Conservation (phyloP, 2,888 invertebrate species). For the Polymixis flavicincta region DNA sequence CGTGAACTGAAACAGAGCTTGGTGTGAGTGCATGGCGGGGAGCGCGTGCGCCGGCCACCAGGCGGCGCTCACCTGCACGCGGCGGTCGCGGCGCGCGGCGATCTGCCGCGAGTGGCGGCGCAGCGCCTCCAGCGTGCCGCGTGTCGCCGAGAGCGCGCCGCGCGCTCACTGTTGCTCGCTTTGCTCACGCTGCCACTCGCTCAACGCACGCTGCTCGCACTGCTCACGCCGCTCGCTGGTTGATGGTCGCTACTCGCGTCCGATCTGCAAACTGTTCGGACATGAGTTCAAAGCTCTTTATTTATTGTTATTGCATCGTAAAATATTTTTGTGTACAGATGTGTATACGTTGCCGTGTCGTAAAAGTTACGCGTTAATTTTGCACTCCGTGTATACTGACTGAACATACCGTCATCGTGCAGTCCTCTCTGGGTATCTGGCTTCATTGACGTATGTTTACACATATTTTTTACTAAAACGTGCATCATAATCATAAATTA, state of each 20-base stretch:
- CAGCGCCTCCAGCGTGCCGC: constrained; percentile 93
- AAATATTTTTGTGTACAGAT: constrained; percentile 66
- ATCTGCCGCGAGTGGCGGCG: constrained; percentile 96
- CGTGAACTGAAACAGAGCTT: constrained; percentile 85
- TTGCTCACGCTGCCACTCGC: constrained; percentile 39
- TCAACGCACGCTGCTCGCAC: constrained; percentile 22
- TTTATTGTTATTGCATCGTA: constrained; percentile 77
- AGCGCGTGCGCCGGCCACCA: constrained; percentile 69
- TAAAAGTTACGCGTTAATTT: constrained; percentile 65
- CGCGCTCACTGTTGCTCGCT: constrained; percentile 38
- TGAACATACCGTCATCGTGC: constrained; percentile 19
- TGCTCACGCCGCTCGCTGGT: constrained; percentile 16
- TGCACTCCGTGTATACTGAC: constrained; percentile 44
- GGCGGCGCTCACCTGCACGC: constrained; percentile 93
- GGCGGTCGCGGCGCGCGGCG: constrained; percentile 93
- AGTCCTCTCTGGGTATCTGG: constrained; percentile 43
- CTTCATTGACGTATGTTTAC: constrained; percentile 49
- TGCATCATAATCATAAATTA: constrained; percentile 37
- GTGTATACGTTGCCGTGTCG: constrained; percentile 60
- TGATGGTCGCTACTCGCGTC: constrained; percentile 19
- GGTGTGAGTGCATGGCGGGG: constrained; percentile 64
- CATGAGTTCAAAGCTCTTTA: constrained; percentile 73
- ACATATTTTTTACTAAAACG: constrained; percentile 27
- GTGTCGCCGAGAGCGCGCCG: constrained; percentile 63
- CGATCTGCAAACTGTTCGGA: constrained; percentile 63